Conservation (phyloP, 2,888 invertebrate genomes). For the Trachelus stipa region DNA sequence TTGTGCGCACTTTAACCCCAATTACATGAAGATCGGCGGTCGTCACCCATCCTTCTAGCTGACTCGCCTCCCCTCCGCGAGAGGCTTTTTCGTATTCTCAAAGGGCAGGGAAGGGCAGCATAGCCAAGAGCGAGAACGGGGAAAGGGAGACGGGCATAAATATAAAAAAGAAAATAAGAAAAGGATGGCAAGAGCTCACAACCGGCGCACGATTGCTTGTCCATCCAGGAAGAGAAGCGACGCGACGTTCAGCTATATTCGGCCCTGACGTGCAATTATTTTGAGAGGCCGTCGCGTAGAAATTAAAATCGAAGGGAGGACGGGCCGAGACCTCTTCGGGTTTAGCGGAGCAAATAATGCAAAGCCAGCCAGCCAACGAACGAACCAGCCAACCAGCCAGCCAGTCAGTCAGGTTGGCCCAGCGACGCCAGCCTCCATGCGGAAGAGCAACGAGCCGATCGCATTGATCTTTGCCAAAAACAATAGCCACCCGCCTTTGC, state of each 20-base stretch:
- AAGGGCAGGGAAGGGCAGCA: not conserved
- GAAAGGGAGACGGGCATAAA: not conserved
- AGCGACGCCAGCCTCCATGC: constrained; percentile 36
- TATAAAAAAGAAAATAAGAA: not conserved
- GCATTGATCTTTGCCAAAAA: constrained; percentile 62
- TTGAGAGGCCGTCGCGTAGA: constrained; percentile 24
- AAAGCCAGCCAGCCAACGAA: constrained; percentile 6
- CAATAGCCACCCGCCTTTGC: constrained; percentile 55
- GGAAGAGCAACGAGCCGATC: constrained; percentile 58
- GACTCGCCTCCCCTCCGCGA: not conserved
- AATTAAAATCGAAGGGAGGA: constrained; percentile 34
- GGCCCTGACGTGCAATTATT: not conserved
- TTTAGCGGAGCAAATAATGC: constrained; percentile 21
- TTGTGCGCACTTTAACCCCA: constrained; percentile 50
- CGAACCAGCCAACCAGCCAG: not conserved
- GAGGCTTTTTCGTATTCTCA: not conserved
- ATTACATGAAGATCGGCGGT: constrained; percentile 32
- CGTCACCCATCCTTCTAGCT: not conserved
- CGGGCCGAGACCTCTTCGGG: constrained; percentile 1
- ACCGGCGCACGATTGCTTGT: not conserved
- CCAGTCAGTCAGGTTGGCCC: not conserved
- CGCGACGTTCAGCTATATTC: not conserved
- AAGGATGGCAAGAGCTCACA: not conserved
- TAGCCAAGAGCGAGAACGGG: not conserved
- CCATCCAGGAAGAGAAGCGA: not conserved